Evolutionary conservation across 2,113 vertebrate genomes (phyloP).

Genomic region (Aviceda subcristata): DNA sequence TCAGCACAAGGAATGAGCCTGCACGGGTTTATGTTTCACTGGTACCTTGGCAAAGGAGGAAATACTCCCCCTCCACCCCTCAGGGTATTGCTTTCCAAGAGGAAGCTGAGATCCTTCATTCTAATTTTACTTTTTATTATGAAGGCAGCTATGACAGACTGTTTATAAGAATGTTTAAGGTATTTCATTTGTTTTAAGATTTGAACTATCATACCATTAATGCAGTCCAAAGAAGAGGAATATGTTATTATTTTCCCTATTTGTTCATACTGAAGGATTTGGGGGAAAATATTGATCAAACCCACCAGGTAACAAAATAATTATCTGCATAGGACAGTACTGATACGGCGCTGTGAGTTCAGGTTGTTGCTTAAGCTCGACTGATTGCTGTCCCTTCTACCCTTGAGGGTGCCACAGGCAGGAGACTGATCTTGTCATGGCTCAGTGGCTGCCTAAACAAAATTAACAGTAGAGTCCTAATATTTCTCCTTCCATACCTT

Average conservation of each 20-base stretch:
- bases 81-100: background rate
- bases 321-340: background rate
- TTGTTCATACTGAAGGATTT: background rate
- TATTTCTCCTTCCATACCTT: background rate
- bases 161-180: background rate
- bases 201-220: background rate
- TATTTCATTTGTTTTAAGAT: background rate
- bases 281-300: background rate
- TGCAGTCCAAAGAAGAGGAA: background rate
- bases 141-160: background rate
- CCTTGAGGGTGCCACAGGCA: background rate
- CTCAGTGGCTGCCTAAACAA: background rate
- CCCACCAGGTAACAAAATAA: background rate
- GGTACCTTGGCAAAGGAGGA: background rate
- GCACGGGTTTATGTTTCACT: background rate
- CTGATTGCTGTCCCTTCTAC: background rate
- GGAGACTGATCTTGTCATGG: background rate
- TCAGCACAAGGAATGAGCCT: background rate
- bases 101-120: background rate
- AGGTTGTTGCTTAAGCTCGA: background rate
- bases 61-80: background rate
- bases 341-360: background rate
- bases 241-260: background rate
- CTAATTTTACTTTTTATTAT: background rate
- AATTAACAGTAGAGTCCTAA: background rate